A percentile compares a stretch with the other conserved stretches of the same genome.
These are phyloP conservation scores for Elephantulus edwardii DNA, from an alignment of 2,113 vertebrate genomes.

Conservation along the genomic window DNA sequence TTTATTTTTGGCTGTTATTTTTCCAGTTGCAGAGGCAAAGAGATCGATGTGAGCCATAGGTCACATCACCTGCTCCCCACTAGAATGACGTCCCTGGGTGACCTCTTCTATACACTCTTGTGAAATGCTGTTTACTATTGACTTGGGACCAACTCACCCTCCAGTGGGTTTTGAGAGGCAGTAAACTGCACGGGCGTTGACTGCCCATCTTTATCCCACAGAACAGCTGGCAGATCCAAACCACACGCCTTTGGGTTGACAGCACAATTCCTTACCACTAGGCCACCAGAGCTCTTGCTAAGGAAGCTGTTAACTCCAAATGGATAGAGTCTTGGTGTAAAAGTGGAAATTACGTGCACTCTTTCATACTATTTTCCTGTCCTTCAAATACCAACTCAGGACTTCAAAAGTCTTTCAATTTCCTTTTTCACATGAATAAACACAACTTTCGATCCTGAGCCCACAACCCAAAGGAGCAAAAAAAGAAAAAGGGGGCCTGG, in stretches of 20 bases:
- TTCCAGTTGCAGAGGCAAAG: constrained; percentile 18
- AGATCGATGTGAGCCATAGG: neutral
- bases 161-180: too few relatives aligned
- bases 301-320: neutral
- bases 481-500: neutral
- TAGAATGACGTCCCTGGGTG: neutral
- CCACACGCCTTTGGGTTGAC: too few relatives aligned
- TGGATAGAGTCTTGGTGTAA: neutral
- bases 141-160: too few relatives aligned
- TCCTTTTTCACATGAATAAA: constrained; percentile 42
- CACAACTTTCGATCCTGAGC: neutral
- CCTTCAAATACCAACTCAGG: neutral
- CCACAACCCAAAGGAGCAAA: constrained; percentile 3
- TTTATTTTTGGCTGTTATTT: constrained; percentile 61
- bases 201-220: too few relatives aligned
- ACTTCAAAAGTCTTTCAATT: neutral
- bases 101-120: neutral
- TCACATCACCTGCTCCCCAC: neutral
- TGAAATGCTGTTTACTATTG: too few relatives aligned
- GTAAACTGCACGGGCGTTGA: too few relatives aligned
- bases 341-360: neutral
- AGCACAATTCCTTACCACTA: too few relatives aligned
- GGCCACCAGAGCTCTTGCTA: neutral
- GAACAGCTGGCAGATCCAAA: too few relatives aligned
- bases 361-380: neutral